Percentiles rank a stretch among this genome's conserved stretches.
Conservation (phyloP, 1,140 invertebrate genomes). For the Drosophila saltans region DNA sequence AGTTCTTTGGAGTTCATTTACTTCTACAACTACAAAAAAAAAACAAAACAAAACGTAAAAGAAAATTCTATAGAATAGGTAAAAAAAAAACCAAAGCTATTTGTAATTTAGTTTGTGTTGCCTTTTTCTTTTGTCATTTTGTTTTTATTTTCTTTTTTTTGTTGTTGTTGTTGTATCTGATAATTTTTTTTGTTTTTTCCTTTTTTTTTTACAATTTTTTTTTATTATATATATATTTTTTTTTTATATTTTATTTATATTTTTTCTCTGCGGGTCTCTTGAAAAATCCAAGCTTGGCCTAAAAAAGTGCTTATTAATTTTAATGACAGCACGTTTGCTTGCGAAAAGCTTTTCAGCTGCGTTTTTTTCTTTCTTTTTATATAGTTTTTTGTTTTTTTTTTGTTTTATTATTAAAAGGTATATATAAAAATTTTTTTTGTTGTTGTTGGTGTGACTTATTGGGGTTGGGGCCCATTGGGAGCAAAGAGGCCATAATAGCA, state of each 20-base stretch:
- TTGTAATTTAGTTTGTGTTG: constrained; percentile 43
- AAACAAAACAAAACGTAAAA: constrained; percentile 29
- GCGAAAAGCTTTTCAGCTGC: constrained; percentile 72
- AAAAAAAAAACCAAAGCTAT: constrained; percentile 44
- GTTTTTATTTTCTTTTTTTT: constrained; percentile 33
- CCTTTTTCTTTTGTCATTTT: constrained; percentile 22
- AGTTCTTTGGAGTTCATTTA: constrained; percentile 67
- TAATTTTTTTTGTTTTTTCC: constrained; percentile 30
- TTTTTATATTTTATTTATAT: constrained; percentile 12
- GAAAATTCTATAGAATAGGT: constrained; percentile 63
- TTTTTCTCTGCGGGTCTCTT: constrained; percentile 15
- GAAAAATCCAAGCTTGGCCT: constrained; percentile 77
- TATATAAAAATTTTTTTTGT: constrained; percentile 24
- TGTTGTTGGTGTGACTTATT: constrained; percentile 43
- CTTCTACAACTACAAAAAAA: constrained; percentile 40
- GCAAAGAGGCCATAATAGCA: constrained; percentile 60
- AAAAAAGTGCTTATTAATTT: constrained; percentile 82
- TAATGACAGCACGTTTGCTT: constrained; percentile 82
- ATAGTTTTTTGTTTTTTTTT: constrained; percentile 33
- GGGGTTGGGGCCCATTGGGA: constrained; percentile 59
- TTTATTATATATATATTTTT: constrained; percentile 9
- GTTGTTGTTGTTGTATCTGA: constrained; percentile 6
- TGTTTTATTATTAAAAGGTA: constrained; percentile 9
- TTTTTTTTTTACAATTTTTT: constrained; percentile 41
- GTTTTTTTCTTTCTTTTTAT: constrained; percentile 41